Percentiles rank a stretch among this genome's conserved stretches.
Evolutionary conservation across 1,140 invertebrate species (phyloP).

Genomic region (Pseudachorutes palmiensis): DNA sequence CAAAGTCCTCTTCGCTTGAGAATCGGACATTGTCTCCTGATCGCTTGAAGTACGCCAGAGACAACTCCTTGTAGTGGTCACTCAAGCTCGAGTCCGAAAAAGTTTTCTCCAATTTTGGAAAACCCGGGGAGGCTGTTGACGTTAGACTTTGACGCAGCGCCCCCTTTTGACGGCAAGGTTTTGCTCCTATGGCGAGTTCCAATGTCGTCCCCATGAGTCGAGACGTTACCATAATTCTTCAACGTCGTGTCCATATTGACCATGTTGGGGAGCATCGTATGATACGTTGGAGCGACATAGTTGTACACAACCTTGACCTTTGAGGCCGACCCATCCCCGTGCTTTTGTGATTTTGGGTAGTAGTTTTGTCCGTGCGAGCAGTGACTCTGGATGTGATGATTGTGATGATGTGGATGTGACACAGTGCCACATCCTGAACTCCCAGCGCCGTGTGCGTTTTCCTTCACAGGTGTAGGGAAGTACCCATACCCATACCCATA

Average conservation of each 20-base stretch:
- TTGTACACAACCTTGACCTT: not conserved
- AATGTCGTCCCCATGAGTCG: no score
- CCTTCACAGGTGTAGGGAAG: conserved; percentile 35
- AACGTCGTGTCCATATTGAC: not conserved
- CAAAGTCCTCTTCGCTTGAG: conserved; percentile 34
- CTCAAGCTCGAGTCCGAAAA: conserved; percentile 36
- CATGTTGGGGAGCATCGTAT: not conserved
- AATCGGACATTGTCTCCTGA: conserved; percentile 28
- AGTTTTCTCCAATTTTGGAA: conserved; percentile 32
- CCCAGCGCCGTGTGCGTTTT: conserved; percentile 32
- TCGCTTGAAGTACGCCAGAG: conserved; percentile 28
- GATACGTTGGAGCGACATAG: not conserved
- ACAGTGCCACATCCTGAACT: no score
- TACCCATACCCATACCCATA: conserved; percentile 39
- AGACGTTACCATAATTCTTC: no score
- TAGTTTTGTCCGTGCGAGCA: conserved; percentile 33
- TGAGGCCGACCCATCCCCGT: not conserved
- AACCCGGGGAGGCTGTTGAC: not conserved
- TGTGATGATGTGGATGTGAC: conserved; percentile 37
- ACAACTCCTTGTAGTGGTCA: conserved; percentile 35
- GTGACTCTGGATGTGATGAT: conserved; percentile 38
- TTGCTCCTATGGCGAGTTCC: no score
- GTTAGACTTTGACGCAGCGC: not conserved
- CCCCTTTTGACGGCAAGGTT: no score
- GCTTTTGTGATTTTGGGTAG: conserved; percentile 18